Conservation (phyloP, 2,888 invertebrate genomes). For the Sinhomidia bicolor region DNA sequence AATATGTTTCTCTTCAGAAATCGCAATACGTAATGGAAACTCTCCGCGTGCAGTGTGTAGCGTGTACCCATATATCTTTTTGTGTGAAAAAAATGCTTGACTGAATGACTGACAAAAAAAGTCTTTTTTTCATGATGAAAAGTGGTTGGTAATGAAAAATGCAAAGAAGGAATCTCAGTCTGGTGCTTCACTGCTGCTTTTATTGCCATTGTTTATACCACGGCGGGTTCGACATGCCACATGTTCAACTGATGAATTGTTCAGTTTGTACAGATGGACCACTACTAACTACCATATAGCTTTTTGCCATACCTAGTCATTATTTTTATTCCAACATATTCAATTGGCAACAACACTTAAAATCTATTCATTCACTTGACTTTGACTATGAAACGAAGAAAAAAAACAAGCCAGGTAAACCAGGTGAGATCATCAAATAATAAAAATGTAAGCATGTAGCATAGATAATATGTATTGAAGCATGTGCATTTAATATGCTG, state of each 20-base stretch:
- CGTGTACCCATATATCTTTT: neutral
- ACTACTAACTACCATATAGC: no score
- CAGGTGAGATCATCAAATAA: slow-evolving; percentile 53
- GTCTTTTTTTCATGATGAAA: slow-evolving; percentile 21
- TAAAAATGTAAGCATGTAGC: slow-evolving; percentile 26
- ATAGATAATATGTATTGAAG: slow-evolving; percentile 4
- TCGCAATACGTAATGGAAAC: slow-evolving; percentile 22
- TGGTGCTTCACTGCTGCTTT: neutral
- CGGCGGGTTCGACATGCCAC: slow-evolving; percentile 48
- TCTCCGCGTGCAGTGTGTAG: neutral
- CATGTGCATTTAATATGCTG: neutral
- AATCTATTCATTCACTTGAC: slow-evolving; percentile 34
- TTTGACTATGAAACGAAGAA: slow-evolving; percentile 28
- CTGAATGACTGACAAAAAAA: neutral
- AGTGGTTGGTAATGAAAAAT: slow-evolving; percentile 43
- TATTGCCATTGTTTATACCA: slow-evolving; percentile 37
- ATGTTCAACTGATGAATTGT: slow-evolving; percentile 11
- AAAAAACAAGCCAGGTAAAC: slow-evolving; percentile 21
- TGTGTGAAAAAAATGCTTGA: neutral
- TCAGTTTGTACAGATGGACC: neutral
- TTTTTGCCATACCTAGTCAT: slow-evolving; percentile 8
- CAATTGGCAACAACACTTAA: neutral
- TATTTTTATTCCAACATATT: slow-evolving; percentile 39
- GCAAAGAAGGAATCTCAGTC: slow-evolving; percentile 38
- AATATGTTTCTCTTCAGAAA: slow-evolving; percentile 7